Percentiles rank a stretch among this genome's conserved stretches.
phyloP scores from a whole-genome alignment of 1,140 invertebrate species.

The Drosophila simulans region DNA sequence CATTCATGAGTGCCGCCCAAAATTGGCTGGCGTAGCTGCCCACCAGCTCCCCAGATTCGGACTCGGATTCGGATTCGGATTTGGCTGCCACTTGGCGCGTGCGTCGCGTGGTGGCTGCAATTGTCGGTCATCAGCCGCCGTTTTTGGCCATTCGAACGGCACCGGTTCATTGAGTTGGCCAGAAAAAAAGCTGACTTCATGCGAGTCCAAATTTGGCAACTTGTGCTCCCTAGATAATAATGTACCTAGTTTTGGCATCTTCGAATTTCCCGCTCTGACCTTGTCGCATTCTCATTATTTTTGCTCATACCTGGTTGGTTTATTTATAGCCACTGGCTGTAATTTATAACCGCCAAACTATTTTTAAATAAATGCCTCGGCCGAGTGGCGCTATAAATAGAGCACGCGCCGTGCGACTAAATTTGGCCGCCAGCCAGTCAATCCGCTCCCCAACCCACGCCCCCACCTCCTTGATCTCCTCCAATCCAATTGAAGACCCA shows the following conservation, averaged over 20 bases:
- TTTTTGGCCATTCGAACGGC: slow-evolving; percentile 11
- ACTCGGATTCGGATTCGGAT: slow-evolving; percentile 23
- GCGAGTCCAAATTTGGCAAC: slow-evolving; percentile 14
- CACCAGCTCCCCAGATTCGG: slow-evolving; percentile 49
- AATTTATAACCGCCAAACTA: slow-evolving; percentile 82
- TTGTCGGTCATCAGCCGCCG: slow-evolving; percentile 70
- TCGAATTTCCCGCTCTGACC: slow-evolving; percentile 73
- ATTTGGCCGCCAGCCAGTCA: slow-evolving; percentile 79
- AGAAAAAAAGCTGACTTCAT: slow-evolving; percentile 42
- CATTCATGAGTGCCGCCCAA: slow-evolving; percentile 78
- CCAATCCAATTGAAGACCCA: slow-evolving; percentile 52
- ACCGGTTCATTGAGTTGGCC: slow-evolving; percentile 12
- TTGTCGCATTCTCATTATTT: slow-evolving; percentile 28
- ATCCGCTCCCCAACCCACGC: slow-evolving; percentile 12
- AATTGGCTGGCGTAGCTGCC: slow-evolving; percentile 66
- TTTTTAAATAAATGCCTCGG: slow-evolving; percentile 51
- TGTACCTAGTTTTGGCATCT: slow-evolving; percentile 41
- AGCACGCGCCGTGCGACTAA: slow-evolving; percentile 70
- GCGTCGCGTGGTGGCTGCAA: slow-evolving; percentile 77
- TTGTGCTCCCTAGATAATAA: slow-evolving; percentile 38
- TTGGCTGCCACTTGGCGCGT: slow-evolving; percentile 71
- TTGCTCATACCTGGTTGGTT: slow-evolving; percentile 23
- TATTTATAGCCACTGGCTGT: slow-evolving; percentile 70
- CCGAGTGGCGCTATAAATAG: slow-evolving; percentile 70
- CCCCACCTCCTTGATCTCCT: neutral